Base-by-base conservation (phyloP, 2,888 invertebrate genomes). In the Parapristionchus giblindavisi region DNA sequence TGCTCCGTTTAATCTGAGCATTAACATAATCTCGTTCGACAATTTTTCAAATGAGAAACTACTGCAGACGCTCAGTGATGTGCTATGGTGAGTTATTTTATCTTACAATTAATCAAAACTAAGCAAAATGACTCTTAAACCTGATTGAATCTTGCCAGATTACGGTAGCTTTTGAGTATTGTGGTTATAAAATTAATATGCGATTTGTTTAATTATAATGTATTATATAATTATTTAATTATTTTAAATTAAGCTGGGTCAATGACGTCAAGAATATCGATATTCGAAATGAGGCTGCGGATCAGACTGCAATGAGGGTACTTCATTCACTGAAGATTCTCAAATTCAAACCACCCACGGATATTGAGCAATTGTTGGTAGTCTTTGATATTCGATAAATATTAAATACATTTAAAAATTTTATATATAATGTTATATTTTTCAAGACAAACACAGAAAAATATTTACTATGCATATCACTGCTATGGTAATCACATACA, bases 41-140 rank as follows among this genome's bases (percentile, higher is more conserved):
- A 92, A 93, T 5, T 89, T 94, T 77, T 92, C 92, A 77, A 91
- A 92, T 61, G 92, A 93, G 78, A 92, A 93, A 85, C 90, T 94
- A 76, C 89, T 95, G 29, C 94, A 91, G 89, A 90, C 93, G 78
- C 89, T 94, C 32, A 92, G 92, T 81, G 93, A 94, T 90, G 91
- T 93, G n/a, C 90, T 94, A 60, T 91, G 80, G 83, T 81, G 24
- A 68, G 51, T 4, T 3, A 21, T 29, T 43, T 5, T 51, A 17
- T 58, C 29, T n/a, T n/a, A n/a, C n/a, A n/a, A n/a, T n/a, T n/a
- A n/a, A n/a, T n/a, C n/a, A n/a, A n/a, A n/a, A n/a, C n/a, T n/a
- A n/a, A n/a, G n/a, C n/a, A n/a, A n/a, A n/a, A n/a, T n/a, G n/a
- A n/a, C n/a, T n/a, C n/a, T n/a, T n/a, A n/a, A n/a, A n/a, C n/a